Evolutionary conservation across 2,113 vertebrate genomes (phyloP), one percentile per base, ranked within the genome.

Genomic region (Picathartes gymnocephalus): DNA sequence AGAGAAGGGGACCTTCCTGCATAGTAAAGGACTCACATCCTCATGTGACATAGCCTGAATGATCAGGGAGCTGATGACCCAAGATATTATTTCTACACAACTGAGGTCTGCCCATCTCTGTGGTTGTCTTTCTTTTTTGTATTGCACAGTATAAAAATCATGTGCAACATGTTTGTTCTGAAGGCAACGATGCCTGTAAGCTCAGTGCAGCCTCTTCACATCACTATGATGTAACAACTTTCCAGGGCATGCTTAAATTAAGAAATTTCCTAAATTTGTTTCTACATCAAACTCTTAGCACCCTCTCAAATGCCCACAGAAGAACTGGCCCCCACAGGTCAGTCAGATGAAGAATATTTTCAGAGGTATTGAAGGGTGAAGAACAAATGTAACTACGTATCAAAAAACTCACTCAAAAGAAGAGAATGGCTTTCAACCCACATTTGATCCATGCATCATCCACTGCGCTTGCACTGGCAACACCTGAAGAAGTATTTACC

Each of bases 171-270:
- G 8, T 48, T 74, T 50, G 8, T 77, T 65, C 31, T 70, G 23
- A 81, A 81, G 21, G 20, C 1, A 6, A 72, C 9, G 28, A 31
- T 10, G 12, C 5, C 64, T 2, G 0, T 17, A 48, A 2, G 17
- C 15, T 70, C 45, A 33, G 21, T 73, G 42, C 7, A 81, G n/a
- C 25, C 13, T 66, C 7, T 70, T 69, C 40, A 65, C 15, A 44
- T 57, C 12, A 24, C 15, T 54, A 1, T 42, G 42, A 58, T 50
- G 7, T 44, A 78, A 68, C 14, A 79, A 35, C 33, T 76, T 17
- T 22, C 35, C 22, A 33, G 21, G 6, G 9, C 3, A 6, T 23
- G 7, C 18, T 88, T 82, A 66, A 90, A 53, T 45, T 37, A 76
- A 51, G 18, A 76, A 15, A 47, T 21, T 27, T 69, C 27, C 28